These are phyloP conservation scores for Tyto alba DNA, from an alignment of 2,113 vertebrate species.

Conservation along the genomic window DNA sequence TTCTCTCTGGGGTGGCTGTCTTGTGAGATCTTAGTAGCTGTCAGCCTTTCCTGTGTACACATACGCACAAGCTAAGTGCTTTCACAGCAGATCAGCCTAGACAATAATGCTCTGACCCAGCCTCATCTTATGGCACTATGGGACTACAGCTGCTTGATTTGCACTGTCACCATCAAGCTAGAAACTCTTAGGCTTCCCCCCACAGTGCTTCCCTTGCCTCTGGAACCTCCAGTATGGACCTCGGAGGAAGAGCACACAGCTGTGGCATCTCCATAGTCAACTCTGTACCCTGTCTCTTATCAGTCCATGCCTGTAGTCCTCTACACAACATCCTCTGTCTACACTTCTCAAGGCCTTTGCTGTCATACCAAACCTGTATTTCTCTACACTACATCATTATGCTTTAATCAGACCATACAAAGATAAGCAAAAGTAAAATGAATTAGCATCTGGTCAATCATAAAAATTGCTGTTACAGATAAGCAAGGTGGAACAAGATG, in stretches of 20 bases:
- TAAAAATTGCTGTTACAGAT: neutral
- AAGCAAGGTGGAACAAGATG: neutral
- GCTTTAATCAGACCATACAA: neutral
- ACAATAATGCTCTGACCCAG: neutral
- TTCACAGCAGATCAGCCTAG: neutral
- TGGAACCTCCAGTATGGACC: neutral
- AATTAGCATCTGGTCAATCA: neutral
- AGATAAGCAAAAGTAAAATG: neutral
- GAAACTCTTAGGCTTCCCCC: neutral
- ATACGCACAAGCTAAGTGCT: fast-evolving
- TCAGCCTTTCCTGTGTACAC: neutral
- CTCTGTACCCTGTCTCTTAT: neutral
- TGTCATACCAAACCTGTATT: neutral
- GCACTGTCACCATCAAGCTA: neutral
- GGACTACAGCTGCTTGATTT: neutral
- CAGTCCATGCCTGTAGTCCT: neutral
- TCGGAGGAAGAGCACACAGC: neutral
- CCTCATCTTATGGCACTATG: neutral
- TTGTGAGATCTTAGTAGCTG: neutral
- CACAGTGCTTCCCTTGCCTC: neutral
- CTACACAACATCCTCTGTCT: neutral
- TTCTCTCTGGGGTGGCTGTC: neutral
- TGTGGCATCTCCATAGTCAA: neutral
- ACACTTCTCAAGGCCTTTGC: neutral
- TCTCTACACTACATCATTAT: neutral